phyloP scores from a whole-genome alignment of 2,797 vertebrate species.

The Geotrypetes seraphini region DNA sequence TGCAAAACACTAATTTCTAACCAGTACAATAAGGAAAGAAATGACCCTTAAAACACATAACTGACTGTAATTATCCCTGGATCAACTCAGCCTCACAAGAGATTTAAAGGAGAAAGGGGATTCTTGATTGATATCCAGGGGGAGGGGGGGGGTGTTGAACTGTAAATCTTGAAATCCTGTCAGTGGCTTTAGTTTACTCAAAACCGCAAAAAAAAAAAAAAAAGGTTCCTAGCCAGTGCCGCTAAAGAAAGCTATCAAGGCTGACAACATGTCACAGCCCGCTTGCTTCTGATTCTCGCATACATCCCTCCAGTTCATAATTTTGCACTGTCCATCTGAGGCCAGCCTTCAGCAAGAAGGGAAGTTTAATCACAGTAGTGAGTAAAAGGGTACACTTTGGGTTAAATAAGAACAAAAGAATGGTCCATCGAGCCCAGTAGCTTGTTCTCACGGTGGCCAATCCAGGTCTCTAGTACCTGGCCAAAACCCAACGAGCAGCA shows the following conservation, averaged over 20 bases:
- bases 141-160: slow-evolving; percentile 25
- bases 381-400: slow-evolving; percentile 32
- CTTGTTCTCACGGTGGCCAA: too few relatives aligned
- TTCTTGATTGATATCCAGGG: too few relatives aligned
- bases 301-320: slow-evolving; percentile 47
- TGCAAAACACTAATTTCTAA: too few relatives aligned
- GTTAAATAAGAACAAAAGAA: too few relatives aligned
- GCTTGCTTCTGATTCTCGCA: slow-evolving; percentile 55
- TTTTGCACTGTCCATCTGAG: slow-evolving; percentile 52
- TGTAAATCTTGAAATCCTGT: slow-evolving; percentile 45
- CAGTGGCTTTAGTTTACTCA: slow-evolving; percentile 48
- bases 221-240: slow-evolving; percentile 44
- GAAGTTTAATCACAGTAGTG: slow-evolving; percentile 50
- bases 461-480: too few relatives aligned
- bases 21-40: too few relatives aligned
- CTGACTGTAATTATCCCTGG: too few relatives aligned
- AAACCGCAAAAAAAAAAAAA: slow-evolving; percentile 58
- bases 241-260: slow-evolving; percentile 42
- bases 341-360: slow-evolving; percentile 38
- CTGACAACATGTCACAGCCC: slow-evolving; percentile 46
- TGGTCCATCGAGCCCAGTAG: too few relatives aligned
- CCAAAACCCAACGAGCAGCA: too few relatives aligned
- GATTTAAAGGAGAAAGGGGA: too few relatives aligned
- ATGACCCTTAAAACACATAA: too few relatives aligned
- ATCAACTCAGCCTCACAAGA: too few relatives aligned